Evolutionary conservation across 2,113 vertebrate genomes (phyloP), one percentile per base, ranked within the genome.

Genomic region (Leucoraja erinaceus): DNA sequence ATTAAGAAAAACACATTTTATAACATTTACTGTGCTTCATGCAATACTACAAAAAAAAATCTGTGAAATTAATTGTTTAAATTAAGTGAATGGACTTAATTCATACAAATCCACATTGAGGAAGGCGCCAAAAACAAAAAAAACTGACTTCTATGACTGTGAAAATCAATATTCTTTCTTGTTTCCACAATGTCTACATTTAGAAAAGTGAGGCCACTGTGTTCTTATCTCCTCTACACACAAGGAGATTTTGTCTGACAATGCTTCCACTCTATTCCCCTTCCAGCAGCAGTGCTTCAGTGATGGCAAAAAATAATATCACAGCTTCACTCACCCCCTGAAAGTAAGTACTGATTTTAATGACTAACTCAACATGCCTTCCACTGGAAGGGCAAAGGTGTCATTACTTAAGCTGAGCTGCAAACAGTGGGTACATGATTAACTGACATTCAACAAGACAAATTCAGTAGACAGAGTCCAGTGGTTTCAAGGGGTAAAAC

Each of bases 181-280:
- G 66, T 70, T 91, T 74, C 90, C 68, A 91, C 90, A 91, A 91
- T 54, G 68, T 33, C 68, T 91, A 33, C 90, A 70, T 91, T 91
- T 47, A 91, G 66, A 91, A 54, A 91, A 72, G 38, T 54, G 66
- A 74, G 70, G 72, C 68, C 47, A 12, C 18, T 70, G 90, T 38
- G 14, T 86, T 63, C 59, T 70, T 90, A 25, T 91, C 54, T 91
- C 22, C 3, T 72, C 38, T 20, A 47, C 18, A 72, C 25, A 47
- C 22, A 91, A 22, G 33, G 66, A 91, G 33, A 90, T 91, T 28
- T 63, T 25, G 70, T 70, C 66, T 91, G 16, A 72, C 66, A 91
- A 72, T 72, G 90, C 66, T 74, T 4, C 68, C 38, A 47, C 68
- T 72, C 68, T 47, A 70, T 33, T 0, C n/a, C 20, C 20, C 33